Evolutionary conservation across 2,797 vertebrate genomes (phyloP).

Genomic region (Pseudopleuronectes americanus): DNA sequence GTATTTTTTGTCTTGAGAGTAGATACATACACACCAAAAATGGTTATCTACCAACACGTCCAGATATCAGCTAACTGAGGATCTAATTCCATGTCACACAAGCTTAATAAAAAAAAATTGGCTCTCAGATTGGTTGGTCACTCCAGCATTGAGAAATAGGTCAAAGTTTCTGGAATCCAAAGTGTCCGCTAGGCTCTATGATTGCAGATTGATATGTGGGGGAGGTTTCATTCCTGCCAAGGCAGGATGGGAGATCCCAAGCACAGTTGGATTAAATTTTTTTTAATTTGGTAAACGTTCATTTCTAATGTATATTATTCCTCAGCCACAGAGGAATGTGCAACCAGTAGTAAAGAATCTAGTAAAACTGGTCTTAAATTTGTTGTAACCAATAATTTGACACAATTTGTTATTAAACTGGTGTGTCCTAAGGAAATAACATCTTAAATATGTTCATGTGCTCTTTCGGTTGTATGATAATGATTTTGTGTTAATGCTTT

Average conservation of each 20-base stretch:
- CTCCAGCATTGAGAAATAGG: constrained; percentile 75
- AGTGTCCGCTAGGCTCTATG: constrained; percentile 65
- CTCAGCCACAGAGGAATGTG: constrained; percentile 61
- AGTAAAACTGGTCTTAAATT: constrained; percentile 35
- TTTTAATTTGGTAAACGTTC: constrained; percentile 37
- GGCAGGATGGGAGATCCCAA: constrained; percentile 48
- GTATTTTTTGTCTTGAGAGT: constrained; percentile 44
- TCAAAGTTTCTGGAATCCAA: constrained; percentile 73
- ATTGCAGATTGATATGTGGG: constrained; percentile 75
- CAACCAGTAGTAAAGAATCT: constrained; percentile 63
- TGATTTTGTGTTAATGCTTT: not conserved
- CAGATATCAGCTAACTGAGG: constrained; percentile 61
- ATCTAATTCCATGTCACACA: constrained; percentile 73
- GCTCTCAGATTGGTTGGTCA: constrained; percentile 73
- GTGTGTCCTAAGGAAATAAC: constrained; percentile 13
- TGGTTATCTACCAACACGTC: constrained; percentile 61
- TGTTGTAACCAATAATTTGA: constrained; percentile 28
- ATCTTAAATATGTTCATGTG: not conserved
- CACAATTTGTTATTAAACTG: constrained; percentile 14
- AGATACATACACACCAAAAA: constrained; percentile 45
- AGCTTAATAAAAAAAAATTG: constrained; percentile 65
- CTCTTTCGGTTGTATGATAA: constrained; percentile 11
- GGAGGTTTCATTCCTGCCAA: constrained; percentile 44
- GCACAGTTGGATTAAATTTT: constrained; percentile 56
- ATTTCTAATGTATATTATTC: constrained; percentile 66